Conservation (phyloP, 1,140 invertebrate species). For the Papilio polyxenes region DNA sequence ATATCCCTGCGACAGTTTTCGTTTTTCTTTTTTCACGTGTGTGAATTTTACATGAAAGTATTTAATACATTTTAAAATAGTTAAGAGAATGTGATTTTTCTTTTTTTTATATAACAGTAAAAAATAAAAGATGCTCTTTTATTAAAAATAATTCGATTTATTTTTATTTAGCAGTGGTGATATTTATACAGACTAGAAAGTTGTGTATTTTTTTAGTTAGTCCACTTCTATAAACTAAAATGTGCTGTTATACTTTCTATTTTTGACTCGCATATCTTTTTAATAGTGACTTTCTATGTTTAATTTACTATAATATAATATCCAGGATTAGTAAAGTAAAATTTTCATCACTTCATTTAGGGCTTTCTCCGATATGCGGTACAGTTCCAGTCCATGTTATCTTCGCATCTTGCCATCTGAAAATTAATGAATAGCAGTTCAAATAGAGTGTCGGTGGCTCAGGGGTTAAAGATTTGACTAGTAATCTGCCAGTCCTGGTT, state of each 20-base stretch:
- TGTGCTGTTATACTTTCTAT: not conserved
- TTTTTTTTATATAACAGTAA: too few relatives aligned
- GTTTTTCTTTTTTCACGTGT: not conserved
- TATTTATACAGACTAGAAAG: too few relatives aligned
- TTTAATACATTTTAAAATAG: not conserved
- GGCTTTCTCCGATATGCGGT: conserved; percentile 71
- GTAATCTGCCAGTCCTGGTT: too few relatives aligned
- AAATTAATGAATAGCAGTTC: conserved; percentile 42
- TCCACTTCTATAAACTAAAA: not conserved
- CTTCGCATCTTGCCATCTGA: conserved; percentile 80
- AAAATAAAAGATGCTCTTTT: too few relatives aligned
- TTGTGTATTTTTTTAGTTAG: not conserved
- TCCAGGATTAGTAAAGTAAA: not conserved
- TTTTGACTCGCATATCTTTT: not conserved
- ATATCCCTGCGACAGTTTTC: not conserved
- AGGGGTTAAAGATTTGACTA: too few relatives aligned
- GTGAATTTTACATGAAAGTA: conserved; percentile 15
- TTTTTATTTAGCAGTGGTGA: too few relatives aligned
- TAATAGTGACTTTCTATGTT: not conserved
- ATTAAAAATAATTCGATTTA: too few relatives aligned
- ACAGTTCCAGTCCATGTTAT: conserved; percentile 77
- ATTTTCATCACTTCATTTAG: conserved; percentile 54
- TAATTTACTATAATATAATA: not conserved
- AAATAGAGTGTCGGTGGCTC: too few relatives aligned
- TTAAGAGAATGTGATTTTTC: not conserved